Evolutionary conservation across 2,888 invertebrate species (phyloP), one percentile per base, ranked within the genome.

Genomic region (Tribolium freemani): DNA sequence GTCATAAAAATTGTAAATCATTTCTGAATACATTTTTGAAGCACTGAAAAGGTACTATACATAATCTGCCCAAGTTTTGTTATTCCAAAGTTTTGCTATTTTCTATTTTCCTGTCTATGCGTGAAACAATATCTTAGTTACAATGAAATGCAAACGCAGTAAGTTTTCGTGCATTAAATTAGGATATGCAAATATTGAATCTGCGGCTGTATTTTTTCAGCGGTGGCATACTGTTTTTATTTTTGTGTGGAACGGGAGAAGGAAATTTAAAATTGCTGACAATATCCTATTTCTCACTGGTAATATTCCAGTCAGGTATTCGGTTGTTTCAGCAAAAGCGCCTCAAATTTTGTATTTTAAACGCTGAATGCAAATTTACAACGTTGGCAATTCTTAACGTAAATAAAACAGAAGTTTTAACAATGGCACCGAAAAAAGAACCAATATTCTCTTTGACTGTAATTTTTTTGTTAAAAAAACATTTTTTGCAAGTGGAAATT

Each of bases 1-100:
- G 8, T 60, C 48, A 48, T 26, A 30, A 60, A 60, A 48, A 60
- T 48, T 44, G 57, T 58, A 58, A 58, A 58, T 31, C 45, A 58
- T 44, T 11, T 8, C 8, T n/a, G 38, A 38, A 38, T 38, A 38
- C 8, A 38, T 6, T 38, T 38, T 38, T 38, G 38, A n/a, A 8
- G 31, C 31, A 9, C 31, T 16, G 16, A 16, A 16, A 1, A 2
- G 26, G 26, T 26, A 38, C 31, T 38, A n/a, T 6, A 38, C 38
- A 26, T 26, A 26, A 16, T 16, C 26, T 5, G 4, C 4, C 9
- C 31, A 38, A 38, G 4, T 38, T 38, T 38, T 38, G 31, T 38
- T 38, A 38, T 38, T 38, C 8, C 38, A 38, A 21, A 38, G 38
- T 5, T 38, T 9, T n/a, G 6, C 38, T 38, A 38, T 38, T 38